Base-by-base conservation (phyloP, 2,888 invertebrate species). In the Drosophila borborema region DNA sequence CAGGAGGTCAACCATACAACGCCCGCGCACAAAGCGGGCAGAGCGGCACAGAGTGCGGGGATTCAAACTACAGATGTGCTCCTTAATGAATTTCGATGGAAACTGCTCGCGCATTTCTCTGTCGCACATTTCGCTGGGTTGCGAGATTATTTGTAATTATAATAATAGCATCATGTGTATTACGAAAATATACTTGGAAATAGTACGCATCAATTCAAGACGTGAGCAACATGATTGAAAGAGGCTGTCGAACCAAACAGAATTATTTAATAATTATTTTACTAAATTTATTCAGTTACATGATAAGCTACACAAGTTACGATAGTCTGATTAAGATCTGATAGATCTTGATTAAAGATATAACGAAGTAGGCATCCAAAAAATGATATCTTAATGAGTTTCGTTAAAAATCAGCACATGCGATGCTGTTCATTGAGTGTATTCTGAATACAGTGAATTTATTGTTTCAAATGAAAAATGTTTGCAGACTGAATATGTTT, bases 1-100 rank as follows among this genome's bases (percentile, higher is more conserved):
- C 59, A 63, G 77, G 60, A 86, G 85, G 88, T 81, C 82, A 79
- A 36, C 54, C 51, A 41, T 51, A 36, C 63, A 67, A 55, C 59
- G 66, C 40, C 53, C 51, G 65, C 51, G 65, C 73, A 56, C 61
- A 59, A 41, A 55, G 53, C 56, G 40, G 72, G 16, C 48, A 16
- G 28, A 40, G 34, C 45, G 41, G 18, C 43, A 41, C n/a, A 41
- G 9, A 41, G n/a, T n/a, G 41, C n/a, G 45, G 41, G 41, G 34
- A 45, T 28, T 43, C 51, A 36, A 38, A n/a, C 65, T 14, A 23
- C 54, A 77, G 53, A 69, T 59, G 58, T 20, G n/a, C 60, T n/a
- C 40, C 46, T 53, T 43, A 61, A 64, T 56, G 63, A 56, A 38
- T 75, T 69, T 60, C 63, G 41, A 53, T 64, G 69, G 41, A 69